Conservation (phyloP, 2,113 vertebrate species). For the Solea solea region DNA sequence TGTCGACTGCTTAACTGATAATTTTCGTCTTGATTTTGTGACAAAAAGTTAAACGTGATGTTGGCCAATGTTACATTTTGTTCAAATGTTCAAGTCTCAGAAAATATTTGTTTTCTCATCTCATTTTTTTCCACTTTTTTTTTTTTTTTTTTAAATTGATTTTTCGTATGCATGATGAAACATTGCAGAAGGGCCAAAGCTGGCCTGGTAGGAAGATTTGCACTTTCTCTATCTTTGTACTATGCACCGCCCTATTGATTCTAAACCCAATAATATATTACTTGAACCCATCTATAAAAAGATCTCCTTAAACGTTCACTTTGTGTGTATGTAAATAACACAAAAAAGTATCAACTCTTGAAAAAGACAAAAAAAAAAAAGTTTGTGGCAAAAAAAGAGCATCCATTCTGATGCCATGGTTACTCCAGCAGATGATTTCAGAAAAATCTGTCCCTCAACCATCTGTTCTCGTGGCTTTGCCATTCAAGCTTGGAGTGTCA, state of each 20-base stretch:
- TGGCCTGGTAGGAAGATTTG: slow-evolving; percentile 95
- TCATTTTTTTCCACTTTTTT: slow-evolving; percentile 49
- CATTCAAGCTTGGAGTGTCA: slow-evolving; percentile 97
- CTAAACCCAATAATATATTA: slow-evolving; percentile 97
- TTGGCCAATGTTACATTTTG: slow-evolving; percentile 85
- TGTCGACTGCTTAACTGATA: slow-evolving; percentile 41
- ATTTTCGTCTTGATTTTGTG: slow-evolving; percentile 83
- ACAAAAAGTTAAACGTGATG: slow-evolving; percentile 88
- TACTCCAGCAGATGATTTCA: slow-evolving; percentile 90
- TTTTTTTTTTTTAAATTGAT: slow-evolving; percentile 23
- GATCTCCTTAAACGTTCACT: slow-evolving; percentile 88
- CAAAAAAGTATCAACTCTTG: slow-evolving; percentile 77
- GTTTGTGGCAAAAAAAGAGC: slow-evolving; percentile 81
- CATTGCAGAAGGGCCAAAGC: slow-evolving; percentile 82
- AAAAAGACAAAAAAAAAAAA: slow-evolving; percentile 73
- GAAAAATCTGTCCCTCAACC: slow-evolving; percentile 85
- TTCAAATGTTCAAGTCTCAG: slow-evolving; percentile 80
- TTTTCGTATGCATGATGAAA: slow-evolving; percentile 87
- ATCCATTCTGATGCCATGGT: slow-evolving; percentile 87
- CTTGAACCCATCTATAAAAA: slow-evolving; percentile 95
- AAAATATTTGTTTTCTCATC: slow-evolving; percentile 79
- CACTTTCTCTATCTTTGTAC: slow-evolving; percentile 99
- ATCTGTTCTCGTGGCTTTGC: slow-evolving; percentile 93
- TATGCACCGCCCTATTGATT: slow-evolving; percentile 99
- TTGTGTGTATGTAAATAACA: slow-evolving; percentile 96